Conservation (phyloP, 23 tunicate genomes). For the Trididemnum miniatum region DNA sequence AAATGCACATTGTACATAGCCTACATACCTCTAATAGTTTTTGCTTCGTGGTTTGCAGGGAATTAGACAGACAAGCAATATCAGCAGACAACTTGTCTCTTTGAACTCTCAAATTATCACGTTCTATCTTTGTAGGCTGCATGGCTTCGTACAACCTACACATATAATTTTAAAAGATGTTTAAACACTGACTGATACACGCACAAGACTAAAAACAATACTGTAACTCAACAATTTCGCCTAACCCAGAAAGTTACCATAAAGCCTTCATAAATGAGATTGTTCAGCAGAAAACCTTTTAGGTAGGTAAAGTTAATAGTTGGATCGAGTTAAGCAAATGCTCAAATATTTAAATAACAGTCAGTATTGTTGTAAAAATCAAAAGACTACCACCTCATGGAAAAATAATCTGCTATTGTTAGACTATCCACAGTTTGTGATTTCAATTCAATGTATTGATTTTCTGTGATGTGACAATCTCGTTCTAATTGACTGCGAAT, state of each 20-base stretch:
- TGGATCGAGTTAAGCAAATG: too few relatives aligned
- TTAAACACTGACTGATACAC: too few relatives aligned
- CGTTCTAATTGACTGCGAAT: slow-evolving; percentile 58
- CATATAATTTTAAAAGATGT: too few relatives aligned
- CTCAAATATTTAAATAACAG: too few relatives aligned
- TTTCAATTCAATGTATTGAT: slow-evolving; percentile 72
- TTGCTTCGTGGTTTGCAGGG: slow-evolving; percentile 56
- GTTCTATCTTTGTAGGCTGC: slow-evolving; percentile 65
- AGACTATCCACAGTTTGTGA: slow-evolving; percentile 52
- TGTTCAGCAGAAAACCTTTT: too few relatives aligned
- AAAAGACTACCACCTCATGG: slow-evolving; percentile 42
- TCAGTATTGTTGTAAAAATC: background rate
- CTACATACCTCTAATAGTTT: slow-evolving; percentile 52
- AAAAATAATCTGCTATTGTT: slow-evolving; percentile 77
- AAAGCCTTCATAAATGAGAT: too few relatives aligned
- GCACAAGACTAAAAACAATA: too few relatives aligned
- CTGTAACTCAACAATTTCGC: too few relatives aligned
- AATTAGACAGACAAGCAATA: slow-evolving; percentile 51
- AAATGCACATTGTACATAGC: background rate
- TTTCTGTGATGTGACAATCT: slow-evolving; percentile 63
- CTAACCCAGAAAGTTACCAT: too few relatives aligned
- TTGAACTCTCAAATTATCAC: slow-evolving; percentile 61
- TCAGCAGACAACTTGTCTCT: slow-evolving; percentile 77
- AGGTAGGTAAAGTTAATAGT: too few relatives aligned
- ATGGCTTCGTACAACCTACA: slow-evolving; percentile 61